These are phyloP conservation scores for Nysson spinosus DNA, from an alignment of 2,888 invertebrate genomes.

Conservation along the genomic window DNA sequence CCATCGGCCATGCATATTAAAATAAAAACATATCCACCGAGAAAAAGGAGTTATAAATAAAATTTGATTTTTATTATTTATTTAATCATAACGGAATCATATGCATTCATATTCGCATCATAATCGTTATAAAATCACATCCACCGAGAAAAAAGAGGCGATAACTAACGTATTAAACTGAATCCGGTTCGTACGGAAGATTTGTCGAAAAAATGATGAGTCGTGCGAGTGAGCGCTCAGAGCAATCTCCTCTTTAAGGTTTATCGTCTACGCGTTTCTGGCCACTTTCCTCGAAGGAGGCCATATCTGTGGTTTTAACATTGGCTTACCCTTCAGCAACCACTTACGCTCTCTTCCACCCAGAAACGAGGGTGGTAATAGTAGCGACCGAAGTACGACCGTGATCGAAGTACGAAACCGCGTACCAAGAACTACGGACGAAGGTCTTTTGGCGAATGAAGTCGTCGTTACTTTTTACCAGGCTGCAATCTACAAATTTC, in stretches of 20 bases:
- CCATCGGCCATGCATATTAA: too few species aligned
- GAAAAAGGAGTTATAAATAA: too few species aligned
- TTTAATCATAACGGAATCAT: too few species aligned
- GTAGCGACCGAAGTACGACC: slow-evolving; percentile 3
- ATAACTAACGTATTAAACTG: too few species aligned
- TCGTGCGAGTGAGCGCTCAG: slow-evolving; percentile 20
- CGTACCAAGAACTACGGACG: slow-evolving; percentile 12
- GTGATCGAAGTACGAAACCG: slow-evolving; percentile 11
- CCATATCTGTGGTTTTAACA: slow-evolving; percentile 47
- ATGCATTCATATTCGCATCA: too few species aligned
- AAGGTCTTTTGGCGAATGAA: slow-evolving; percentile 27
- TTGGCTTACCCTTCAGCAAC: not conserved
- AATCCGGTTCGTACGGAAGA: too few species aligned
- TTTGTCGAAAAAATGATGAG: slow-evolving; percentile 26
- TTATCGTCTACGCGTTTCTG: slow-evolving; percentile 9
- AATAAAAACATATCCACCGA: too few species aligned
- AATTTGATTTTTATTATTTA: too few species aligned
- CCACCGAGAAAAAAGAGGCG: too few species aligned
- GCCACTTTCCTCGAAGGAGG: slow-evolving; percentile 47
- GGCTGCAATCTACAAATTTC: slow-evolving; percentile 21
- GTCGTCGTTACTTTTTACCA: slow-evolving; percentile 23
- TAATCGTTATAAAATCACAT: too few species aligned
- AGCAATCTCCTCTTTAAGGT: slow-evolving; percentile 45
- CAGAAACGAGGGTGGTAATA: slow-evolving; percentile 5
- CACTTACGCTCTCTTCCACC: not conserved